phyloP scores from a whole-genome alignment of 2,888 invertebrate species.

The Pandemis cinnamomeana region DNA sequence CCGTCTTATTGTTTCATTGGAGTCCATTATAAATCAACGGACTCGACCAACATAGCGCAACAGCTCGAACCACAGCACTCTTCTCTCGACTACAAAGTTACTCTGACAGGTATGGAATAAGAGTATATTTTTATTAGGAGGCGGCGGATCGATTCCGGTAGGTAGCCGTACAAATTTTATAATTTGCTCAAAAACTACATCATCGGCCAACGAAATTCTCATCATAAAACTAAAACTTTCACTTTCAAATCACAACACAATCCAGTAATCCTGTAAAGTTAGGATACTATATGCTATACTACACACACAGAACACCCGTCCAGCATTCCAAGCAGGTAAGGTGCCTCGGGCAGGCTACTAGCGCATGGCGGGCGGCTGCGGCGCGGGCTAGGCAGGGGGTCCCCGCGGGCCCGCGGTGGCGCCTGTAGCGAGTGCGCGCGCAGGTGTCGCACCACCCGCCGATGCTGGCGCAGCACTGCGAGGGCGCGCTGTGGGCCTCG shows the following conservation, averaged over 20 bases:
- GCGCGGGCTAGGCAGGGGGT: too few relatives aligned
- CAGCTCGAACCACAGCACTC: neutral
- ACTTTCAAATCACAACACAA: too few relatives aligned
- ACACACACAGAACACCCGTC: neutral
- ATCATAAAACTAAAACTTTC: too few relatives aligned
- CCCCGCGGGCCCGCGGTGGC: too few relatives aligned
- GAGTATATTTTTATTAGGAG: neutral
- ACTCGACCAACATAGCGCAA: neutral
- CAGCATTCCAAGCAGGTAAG: neutral
- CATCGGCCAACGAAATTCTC: too few relatives aligned
- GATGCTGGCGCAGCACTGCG: slow-evolving; percentile 94
- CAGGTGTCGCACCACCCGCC: slow-evolving; percentile 97
- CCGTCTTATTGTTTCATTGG: neutral
- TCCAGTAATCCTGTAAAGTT: too few relatives aligned
- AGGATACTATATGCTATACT: too few relatives aligned
- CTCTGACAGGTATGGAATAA: neutral
- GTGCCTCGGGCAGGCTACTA: too few relatives aligned
- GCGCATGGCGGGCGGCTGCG: too few relatives aligned
- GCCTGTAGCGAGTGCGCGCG: neutral
- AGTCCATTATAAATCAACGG: too few relatives aligned
- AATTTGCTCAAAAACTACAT: neutral
- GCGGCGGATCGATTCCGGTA: slow-evolving; percentile 10
- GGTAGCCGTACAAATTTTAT: slow-evolving; percentile 1
- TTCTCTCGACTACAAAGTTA: neutral
- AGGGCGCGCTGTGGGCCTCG: slow-evolving; percentile 92